Evolutionary conservation across 2,797 vertebrate species (phyloP).

Genomic region (Aplochiton taeniatus): DNA sequence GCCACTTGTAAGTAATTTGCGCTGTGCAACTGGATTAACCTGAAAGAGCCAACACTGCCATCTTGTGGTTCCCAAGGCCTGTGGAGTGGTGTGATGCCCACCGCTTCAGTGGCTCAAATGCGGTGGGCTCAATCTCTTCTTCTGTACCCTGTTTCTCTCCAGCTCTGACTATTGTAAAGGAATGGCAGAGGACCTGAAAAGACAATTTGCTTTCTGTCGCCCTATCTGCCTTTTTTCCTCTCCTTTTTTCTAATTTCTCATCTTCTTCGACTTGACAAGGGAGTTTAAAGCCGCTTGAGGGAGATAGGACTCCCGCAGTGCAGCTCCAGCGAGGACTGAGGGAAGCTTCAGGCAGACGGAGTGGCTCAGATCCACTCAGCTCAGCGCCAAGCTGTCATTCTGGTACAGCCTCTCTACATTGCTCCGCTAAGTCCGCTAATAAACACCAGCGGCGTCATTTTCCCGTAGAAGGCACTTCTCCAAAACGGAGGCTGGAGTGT

Average conservation of each 20-base stretch:
- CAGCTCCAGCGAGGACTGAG: slow-evolving; percentile 26
- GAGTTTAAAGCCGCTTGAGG: neutral
- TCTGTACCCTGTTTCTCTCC: neutral
- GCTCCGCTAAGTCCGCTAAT: too few relatives aligned
- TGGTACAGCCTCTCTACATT: slow-evolving; percentile 5
- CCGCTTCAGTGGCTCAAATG: too few relatives aligned
- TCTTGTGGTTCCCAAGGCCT: slow-evolving; percentile 48
- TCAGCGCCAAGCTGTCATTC: neutral
- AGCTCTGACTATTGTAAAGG: neutral
- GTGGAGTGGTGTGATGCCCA: too few relatives aligned
- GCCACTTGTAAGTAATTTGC: neutral
- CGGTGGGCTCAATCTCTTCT: neutral
- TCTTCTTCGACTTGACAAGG: slow-evolving; percentile 7
- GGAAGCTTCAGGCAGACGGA: slow-evolving; percentile 17
- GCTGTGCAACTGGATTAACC: too few relatives aligned
- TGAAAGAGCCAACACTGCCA: slow-evolving; percentile 52
- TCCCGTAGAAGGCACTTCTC: neutral
- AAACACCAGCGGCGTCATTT: neutral
- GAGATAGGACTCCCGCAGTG: slow-evolving; percentile 34
- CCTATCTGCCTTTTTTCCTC: neutral
- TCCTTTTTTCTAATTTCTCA: slow-evolving; percentile 20
- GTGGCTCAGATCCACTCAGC: slow-evolving; percentile 1
- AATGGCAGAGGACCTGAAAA: too few relatives aligned
- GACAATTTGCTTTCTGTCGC: neutral
- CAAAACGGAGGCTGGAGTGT: neutral